Conservation (phyloP, 2,113 vertebrate species). For the Collichthys lucidus region DNA sequence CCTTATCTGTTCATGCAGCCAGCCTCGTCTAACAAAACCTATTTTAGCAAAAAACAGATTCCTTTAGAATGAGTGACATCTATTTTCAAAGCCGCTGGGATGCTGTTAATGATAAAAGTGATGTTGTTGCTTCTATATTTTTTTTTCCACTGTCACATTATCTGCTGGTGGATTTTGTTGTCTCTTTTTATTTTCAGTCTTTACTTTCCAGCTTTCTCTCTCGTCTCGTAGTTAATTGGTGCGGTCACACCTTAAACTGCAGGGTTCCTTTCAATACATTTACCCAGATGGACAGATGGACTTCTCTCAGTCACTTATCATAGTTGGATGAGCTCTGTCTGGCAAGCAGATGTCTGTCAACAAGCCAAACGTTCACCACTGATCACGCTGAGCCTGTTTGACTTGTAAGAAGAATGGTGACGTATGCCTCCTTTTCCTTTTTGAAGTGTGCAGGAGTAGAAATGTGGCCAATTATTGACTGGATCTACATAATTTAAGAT, state of each 20-base stretch:
- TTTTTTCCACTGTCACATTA: no score
- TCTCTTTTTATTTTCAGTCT: neutral
- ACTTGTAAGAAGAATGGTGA: neutral
- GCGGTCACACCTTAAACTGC: constrained; percentile 20
- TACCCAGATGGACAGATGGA: constrained; percentile 58
- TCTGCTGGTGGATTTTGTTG: no score
- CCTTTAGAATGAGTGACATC: no score
- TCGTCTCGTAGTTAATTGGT: neutral
- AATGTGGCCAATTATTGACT: neutral
- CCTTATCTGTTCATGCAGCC: no score
- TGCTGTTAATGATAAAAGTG: no score
- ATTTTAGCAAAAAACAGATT: no score
- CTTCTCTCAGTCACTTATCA: constrained; percentile 33
- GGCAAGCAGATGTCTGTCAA: constrained; percentile 50
- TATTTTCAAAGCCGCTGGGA: no score
- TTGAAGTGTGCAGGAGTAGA: neutral
- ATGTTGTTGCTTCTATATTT: no score
- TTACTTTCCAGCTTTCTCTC: neutral
- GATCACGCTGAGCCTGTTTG: neutral
- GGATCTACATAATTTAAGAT: neutral
- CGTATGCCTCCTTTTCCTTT: neutral
- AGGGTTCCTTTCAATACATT: constrained; percentile 21
- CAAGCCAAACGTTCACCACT: constrained; percentile 9
- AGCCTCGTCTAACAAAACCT: no score
- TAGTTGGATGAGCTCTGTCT: constrained; percentile 32